Evolutionary conservation across 2,888 invertebrate species (phyloP).

Genomic region (Aquatica leii): DNA sequence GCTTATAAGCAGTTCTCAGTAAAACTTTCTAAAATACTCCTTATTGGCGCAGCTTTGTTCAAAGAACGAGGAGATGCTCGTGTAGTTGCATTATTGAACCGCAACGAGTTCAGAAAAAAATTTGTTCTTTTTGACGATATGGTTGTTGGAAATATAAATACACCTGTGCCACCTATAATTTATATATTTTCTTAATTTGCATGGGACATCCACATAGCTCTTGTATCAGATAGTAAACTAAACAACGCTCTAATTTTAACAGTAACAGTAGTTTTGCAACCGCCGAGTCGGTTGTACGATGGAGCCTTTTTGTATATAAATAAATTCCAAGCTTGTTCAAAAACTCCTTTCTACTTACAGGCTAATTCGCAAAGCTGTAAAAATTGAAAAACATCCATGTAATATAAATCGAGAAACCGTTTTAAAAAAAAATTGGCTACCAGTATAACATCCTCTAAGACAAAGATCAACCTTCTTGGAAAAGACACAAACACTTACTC

Average conservation of each 20-base stretch:
- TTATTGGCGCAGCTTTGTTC: background rate
- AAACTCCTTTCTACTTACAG: too few species aligned
- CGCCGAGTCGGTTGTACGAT: background rate
- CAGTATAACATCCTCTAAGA: too few species aligned
- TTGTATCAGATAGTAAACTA: too few species aligned
- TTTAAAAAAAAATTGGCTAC: too few species aligned
- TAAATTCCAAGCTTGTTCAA: too few species aligned
- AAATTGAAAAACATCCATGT: too few species aligned
- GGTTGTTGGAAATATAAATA: background rate
- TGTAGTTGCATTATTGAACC: background rate
- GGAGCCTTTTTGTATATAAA: slow-evolving; percentile 2
- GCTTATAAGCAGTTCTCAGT: background rate
- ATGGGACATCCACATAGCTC: background rate
- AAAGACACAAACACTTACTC: too few species aligned
- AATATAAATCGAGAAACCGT: too few species aligned
- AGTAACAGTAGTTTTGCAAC: background rate
- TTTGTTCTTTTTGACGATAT: background rate
- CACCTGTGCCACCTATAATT: background rate
- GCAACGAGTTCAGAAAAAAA: background rate
- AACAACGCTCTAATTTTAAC: background rate
- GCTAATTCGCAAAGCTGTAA: too few species aligned
- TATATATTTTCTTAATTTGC: background rate
- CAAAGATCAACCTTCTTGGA: too few species aligned
- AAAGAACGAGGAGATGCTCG: background rate
- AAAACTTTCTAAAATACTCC: background rate